Base-by-base conservation (phyloP, 2,113 vertebrate species). In the Zosterops borbonicus region DNA sequence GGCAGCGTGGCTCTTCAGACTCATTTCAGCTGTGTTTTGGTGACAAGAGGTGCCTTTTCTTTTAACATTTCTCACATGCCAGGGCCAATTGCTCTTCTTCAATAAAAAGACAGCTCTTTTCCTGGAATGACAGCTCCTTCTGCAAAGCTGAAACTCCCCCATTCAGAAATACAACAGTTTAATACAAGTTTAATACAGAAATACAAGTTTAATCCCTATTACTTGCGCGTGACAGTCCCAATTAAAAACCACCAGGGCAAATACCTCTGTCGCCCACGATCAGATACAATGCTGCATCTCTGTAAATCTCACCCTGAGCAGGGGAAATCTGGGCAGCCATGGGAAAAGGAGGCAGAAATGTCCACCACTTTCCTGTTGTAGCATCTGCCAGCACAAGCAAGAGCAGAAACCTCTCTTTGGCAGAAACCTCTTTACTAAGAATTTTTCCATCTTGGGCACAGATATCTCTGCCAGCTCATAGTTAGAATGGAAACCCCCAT, bases 141-240 rank as follows among this genome's bases (percentile, higher is more conserved):
- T 86, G 71, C 73, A 84, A 64, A 64, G 71, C 58, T 64, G n/a
- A 69, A 94, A 50, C 58, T 58, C 31, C 7, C 25, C 41, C 88
- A 84, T 93, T 93, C 60, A 89, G 58, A 87, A 86, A 74, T 29
- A 64, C 90, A 85, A 55, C 55, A 64, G 9, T 9, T 39, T 39
- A 12, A 39, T 39, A 39, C 39, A 39, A 39, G 39, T 39, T 39
- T 39, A 39, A 39, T 39, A 39, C 39, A 5, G 58, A 18, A 9
- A 28, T 49, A n/a, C 20, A 64, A 78, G 12, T 84, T 81, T 89
- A 87, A 94, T 92, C 83, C 88, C 62, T 59, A 79, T 93, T 96
- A 93, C 3, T 1, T 47, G 21, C 1, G 19, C 37, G 0, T 95
- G 96, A 92, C 60, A 1, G 58, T 82, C 49, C 49, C 65, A 60